A percentile compares a stretch with the other conserved stretches of the same genome.
These are phyloP conservation scores for Athrips mouffetella DNA, from an alignment of 2,888 invertebrate species.

Conservation along the genomic window DNA sequence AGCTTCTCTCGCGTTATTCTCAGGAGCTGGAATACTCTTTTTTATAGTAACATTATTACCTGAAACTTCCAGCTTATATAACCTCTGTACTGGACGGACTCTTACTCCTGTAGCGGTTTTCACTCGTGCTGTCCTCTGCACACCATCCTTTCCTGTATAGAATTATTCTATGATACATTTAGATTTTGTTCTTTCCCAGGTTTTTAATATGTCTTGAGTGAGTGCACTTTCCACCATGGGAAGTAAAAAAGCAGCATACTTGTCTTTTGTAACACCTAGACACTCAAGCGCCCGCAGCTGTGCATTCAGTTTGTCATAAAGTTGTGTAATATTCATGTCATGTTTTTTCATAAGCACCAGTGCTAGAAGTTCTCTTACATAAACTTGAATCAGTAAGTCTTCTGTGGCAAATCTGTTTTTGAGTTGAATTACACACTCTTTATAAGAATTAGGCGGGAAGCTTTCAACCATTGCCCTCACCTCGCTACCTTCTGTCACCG, in stretches of 20 bases:
- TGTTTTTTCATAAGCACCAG: not conserved
- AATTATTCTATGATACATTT: conserved; percentile 12
- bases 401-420: conserved; percentile 6
- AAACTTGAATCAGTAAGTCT: conserved; percentile 10
- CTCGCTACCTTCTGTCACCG: not conserved
- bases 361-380: conserved; percentile 9
- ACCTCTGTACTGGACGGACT: not conserved
- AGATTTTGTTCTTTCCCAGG: conserved; percentile 14
- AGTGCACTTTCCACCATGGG: conserved; percentile 21
- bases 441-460: conserved; percentile 4
- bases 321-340: not conserved
- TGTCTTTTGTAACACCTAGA: conserved; percentile 14
- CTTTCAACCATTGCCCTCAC: conserved; percentile 5
- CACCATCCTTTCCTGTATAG: conserved; percentile 15
- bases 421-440: not conserved
- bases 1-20: no score
- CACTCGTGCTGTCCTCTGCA: conserved; percentile 11
- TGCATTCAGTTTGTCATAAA: conserved; percentile 3
- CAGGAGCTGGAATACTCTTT: not conserved
- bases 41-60: not conserved
- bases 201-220: conserved; percentile 11
- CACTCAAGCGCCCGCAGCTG: conserved; percentile 5
- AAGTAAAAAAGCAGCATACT: conserved; percentile 17
- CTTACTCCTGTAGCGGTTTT: not conserved
- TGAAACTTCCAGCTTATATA: not conserved